Base-by-base conservation (phyloP, 2,113 vertebrate genomes). In the Paraplagusia blochii region DNA sequence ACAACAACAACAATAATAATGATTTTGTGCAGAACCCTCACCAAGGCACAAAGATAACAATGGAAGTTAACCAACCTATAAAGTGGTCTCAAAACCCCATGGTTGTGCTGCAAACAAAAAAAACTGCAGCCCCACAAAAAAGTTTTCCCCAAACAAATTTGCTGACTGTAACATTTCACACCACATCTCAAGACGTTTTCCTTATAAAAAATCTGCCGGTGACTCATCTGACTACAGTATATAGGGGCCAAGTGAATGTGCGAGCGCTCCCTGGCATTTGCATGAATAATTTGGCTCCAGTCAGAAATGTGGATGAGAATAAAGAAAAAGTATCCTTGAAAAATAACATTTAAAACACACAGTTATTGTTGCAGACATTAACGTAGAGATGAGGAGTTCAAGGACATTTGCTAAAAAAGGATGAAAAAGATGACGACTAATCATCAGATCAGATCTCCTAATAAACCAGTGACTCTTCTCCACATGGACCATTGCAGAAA, bases 361-460 rank as follows among this genome's bases (percentile, higher is more conserved):
- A 29, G 22, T 29, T 29, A 29, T 6, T 2, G 22, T 29, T 29
- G 22, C 22, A 29, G 22, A 29, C 22, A 29, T 29, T 29, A 29
- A 29, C 22, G 6, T n/a, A 72, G 36, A 72, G 56, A 77, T 45
- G 58, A 55, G 62, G 3, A 29, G 22, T 4, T 29, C 6, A 6
- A 29, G 22, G 6, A 29, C 22, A 29, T 29, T 29, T n/a, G n/a
- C n/a, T n/a, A n/a, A n/a, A n/a, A 6, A 29, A 29, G 55, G 74
- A 60, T 38, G 44, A 69, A 81, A 61, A 38, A 43, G 15, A 47
- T 66, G 58, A 71, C 66, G 53, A 66, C 68, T 77, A 68, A 77
- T 79, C 71, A 77, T 79, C 71, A 49, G 40, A 44, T n/a, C n/a
- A 64, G 66, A 66, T 65, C 57, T 62, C 45, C n/a, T 49, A 58